These are phyloP conservation scores for Acheta domesticus DNA, from an alignment of 2,888 invertebrate genomes.

Conservation along the genomic window DNA sequence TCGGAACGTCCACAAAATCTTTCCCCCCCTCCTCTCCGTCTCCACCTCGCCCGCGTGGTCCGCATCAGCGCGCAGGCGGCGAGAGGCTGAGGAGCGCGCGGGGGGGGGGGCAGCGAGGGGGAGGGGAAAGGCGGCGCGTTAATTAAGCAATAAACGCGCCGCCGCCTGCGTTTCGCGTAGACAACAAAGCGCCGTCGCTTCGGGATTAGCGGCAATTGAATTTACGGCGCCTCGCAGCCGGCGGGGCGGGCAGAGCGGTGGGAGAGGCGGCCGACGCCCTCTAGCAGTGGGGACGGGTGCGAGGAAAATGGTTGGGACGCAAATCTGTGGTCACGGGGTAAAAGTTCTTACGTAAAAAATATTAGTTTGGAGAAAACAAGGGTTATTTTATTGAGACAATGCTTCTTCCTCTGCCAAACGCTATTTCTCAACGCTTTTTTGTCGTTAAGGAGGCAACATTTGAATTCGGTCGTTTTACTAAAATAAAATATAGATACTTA, in stretches of 20 bases:
- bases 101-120: neutral
- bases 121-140: neutral
- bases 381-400: too few species aligned
- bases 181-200: neutral
- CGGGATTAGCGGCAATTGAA: neutral
- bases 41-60: neutral
- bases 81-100: neutral
- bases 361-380: too few species aligned
- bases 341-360: too few species aligned
- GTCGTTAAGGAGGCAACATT: too few species aligned
- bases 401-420: too few species aligned
- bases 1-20: neutral
- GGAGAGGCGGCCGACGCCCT: neutral
- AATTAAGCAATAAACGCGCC: conserved; percentile 1
- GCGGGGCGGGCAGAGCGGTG: neutral
- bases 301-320: too few species aligned
- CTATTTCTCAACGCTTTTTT: too few species aligned
- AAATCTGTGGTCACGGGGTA: too few species aligned
- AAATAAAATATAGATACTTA: too few species aligned
- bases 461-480: too few species aligned
- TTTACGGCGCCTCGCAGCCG: neutral
- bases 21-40: neutral
- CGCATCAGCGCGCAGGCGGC: neutral
- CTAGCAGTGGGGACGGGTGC: too few species aligned
- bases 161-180: neutral